Evolutionary conservation across 2,113 vertebrate genomes (phyloP), one percentile per base, ranked within the genome.

Genomic region (Misgurnus anguillicaudatus): DNA sequence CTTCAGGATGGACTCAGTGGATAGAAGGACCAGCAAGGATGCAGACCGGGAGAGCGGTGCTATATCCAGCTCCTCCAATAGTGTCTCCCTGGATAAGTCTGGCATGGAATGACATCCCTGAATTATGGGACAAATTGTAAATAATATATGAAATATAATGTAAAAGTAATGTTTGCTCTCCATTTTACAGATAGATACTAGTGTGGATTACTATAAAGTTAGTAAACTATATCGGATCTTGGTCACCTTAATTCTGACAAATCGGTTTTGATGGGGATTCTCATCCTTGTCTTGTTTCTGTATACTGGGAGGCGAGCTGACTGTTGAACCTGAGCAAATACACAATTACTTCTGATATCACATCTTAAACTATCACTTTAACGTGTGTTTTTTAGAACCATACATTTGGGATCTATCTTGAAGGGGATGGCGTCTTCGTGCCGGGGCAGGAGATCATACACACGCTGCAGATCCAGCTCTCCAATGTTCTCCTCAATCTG

Each of bases 401-500:
- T 80, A 85, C 86, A 57, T 16, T 19, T 51, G 5, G 9, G 71
- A 19, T 74, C 63, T 55, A 9, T 38, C 69, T 69, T 24, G 11
- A 24, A 51, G 19, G n/a, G 57, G 39, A 68, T 66, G 19, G 17
- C 31, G 31, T 85, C 75, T 66, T 48, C 16, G 19, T 77, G 60
- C 51, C 55, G 76, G 39, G 82, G 80, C 42, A 82, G 64, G 9
- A 86, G 71, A 9, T 87, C 78, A 81, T 85, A 82, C n/a, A 77
- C 57, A 60, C 9, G 13, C 9, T 80, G 69, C 55, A 86, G 70
- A 64, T 85, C 73, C 57, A 88, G 55, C n/a, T 79, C 58, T 8
- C 77, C 77, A 31, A 85, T 84, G 39, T 75, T 79, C 61, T 85
- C 86, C 41, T 78, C 76, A 60, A 86, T 87, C 87, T 87, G 68